Evolutionary conservation across 2,797 vertebrate species (phyloP).

Genomic region (Coregonus suidteri): DNA sequence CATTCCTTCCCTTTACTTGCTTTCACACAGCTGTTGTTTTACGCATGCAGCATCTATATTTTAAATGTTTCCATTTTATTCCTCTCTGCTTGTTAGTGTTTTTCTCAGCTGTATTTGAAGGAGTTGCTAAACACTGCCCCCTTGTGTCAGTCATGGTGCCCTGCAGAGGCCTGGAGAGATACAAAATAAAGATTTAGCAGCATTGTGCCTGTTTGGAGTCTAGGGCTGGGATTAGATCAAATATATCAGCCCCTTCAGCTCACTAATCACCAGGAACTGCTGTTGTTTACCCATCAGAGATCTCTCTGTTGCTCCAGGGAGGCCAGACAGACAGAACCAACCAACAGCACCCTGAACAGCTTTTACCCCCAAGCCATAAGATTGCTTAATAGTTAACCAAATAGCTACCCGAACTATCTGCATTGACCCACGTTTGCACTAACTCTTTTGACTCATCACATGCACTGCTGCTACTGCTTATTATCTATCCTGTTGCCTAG

Average conservation of each 20-base stretch:
- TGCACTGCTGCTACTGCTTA: too few species aligned
- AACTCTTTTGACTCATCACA: too few species aligned
- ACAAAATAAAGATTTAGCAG: slow-evolving; percentile 73
- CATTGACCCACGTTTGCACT: too few species aligned
- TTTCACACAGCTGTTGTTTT: slow-evolving; percentile 64
- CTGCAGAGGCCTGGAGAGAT: slow-evolving; percentile 54
- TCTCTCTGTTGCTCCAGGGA: slow-evolving; percentile 48
- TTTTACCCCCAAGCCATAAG: too few species aligned
- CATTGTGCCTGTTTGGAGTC: slow-evolving; percentile 73
- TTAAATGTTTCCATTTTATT: slow-evolving; percentile 20
- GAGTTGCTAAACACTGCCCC: slow-evolving; percentile 62
- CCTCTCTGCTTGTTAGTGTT: slow-evolving; percentile 42
- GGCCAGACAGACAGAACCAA: slow-evolving; percentile 24
- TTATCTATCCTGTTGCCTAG: too few species aligned
- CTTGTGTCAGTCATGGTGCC: slow-evolving; percentile 52
- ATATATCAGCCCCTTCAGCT: slow-evolving; percentile 55
- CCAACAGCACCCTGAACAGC: neutral
- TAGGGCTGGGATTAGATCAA: slow-evolving; percentile 70
- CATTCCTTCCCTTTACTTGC: slow-evolving; percentile 58
- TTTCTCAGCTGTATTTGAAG: slow-evolving; percentile 29
- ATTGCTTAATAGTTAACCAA: too few species aligned
- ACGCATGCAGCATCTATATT: slow-evolving; percentile 62
- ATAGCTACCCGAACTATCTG: too few species aligned
- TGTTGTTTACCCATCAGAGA: slow-evolving; percentile 69
- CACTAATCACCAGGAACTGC: slow-evolving; percentile 59